Conservation (phyloP, 2,113 vertebrate genomes). For the Poecile atricapillus region DNA sequence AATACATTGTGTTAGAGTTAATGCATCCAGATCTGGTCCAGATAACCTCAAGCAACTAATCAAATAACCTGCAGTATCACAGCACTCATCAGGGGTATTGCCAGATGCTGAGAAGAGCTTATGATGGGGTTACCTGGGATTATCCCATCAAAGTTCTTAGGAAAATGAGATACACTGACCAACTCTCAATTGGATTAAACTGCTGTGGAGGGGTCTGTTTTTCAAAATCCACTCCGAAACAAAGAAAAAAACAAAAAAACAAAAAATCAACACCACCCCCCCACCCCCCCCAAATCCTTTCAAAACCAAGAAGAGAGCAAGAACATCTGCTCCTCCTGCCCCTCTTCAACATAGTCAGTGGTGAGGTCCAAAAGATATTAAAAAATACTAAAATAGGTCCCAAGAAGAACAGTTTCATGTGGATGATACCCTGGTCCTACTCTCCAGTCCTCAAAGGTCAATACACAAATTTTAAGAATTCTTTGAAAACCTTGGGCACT, state of each 20-base stretch:
- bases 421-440: neutral
- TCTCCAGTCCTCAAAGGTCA: neutral
- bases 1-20: neutral
- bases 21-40: neutral
- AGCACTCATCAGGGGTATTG: neutral
- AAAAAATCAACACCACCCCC: too few species aligned
- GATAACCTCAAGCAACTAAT: neutral
- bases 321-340: fast-evolving
- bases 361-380: neutral
- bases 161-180: neutral
- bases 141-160: conserved; percentile 15
- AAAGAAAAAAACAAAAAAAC: neutral
- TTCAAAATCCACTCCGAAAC: neutral
- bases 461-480: neutral
- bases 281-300: neutral
- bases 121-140: conserved; percentile 34
- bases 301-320: neutral
- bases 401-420: neutral
- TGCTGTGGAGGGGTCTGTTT: neutral
- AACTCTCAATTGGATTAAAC: neutral
- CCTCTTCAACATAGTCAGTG: neutral
- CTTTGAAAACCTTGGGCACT: neutral
- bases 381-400: neutral
- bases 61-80: conserved; percentile 1
- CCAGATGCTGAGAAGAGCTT: conserved; percentile 22